Conservation (phyloP, 2,888 invertebrate genomes). For the Machimus atricapillus region DNA sequence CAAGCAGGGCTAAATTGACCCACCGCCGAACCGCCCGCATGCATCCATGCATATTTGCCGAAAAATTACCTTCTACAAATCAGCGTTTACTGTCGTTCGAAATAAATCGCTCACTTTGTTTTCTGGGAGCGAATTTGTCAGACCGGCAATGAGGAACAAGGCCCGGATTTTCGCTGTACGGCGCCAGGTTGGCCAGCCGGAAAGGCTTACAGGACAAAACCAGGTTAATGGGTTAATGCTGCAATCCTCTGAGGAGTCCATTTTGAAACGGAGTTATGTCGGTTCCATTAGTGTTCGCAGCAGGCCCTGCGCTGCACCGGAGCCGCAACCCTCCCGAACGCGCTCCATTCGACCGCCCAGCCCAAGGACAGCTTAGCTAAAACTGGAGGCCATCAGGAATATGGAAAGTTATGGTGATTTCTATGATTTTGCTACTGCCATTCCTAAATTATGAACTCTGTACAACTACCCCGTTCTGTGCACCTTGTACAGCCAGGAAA, state of each 20-base stretch:
- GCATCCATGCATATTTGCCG: neutral
- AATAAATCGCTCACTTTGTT: conserved; percentile 28
- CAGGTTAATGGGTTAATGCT: neutral
- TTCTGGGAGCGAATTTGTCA: neutral
- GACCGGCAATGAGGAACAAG: neutral
- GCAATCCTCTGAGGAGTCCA: neutral
- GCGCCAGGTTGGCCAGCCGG: neutral
- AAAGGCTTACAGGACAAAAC: neutral
- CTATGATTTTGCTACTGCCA: neutral
- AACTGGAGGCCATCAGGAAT: neutral
- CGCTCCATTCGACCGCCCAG: neutral
- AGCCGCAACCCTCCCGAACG: neutral
- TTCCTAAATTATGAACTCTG: neutral
- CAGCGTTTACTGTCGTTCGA: conserved; percentile 10
- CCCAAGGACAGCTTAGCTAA: neutral
- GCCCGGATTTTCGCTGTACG: neutral
- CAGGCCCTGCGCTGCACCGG: neutral
- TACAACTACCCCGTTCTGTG: neutral
- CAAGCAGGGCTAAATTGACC: neutral
- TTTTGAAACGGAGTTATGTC: neutral
- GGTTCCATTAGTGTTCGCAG: neutral
- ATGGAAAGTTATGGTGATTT: neutral
- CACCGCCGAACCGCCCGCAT: neutral
- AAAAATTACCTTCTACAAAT: conserved; percentile 12
- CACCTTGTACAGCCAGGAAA: neutral